A percentile compares a stretch with the other conserved stretches of the same genome.
phyloP scores from a whole-genome alignment of 30 jellyfish, hydroid and myxozoan species.

The Sanderia malayensis region DNA sequence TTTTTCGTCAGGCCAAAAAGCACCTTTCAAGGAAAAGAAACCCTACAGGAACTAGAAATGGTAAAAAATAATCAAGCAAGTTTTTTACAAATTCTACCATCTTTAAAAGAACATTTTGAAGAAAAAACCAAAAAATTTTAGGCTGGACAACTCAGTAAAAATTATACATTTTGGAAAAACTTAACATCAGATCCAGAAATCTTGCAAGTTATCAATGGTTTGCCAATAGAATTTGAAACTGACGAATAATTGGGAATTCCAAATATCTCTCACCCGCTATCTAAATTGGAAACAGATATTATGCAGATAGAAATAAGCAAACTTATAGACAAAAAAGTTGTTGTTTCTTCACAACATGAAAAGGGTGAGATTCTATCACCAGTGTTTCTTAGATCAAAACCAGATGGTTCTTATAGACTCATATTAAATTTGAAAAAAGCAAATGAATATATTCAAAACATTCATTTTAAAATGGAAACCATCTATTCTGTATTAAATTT shows the following conservation, averaged over 20 bases:
- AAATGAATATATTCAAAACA: slow-evolving; percentile 23
- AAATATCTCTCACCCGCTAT: not conserved
- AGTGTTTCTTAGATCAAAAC: slow-evolving; percentile 15
- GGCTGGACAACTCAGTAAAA: slow-evolving; percentile 28
- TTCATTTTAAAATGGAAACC: slow-evolving; percentile 48
- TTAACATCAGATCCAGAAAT: slow-evolving; percentile 23
- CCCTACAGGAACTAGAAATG: slow-evolving; percentile 13
- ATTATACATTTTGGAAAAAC: not conserved
- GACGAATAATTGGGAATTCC: not conserved
- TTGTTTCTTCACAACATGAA: slow-evolving; percentile 20
- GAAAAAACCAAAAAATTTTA: not conserved
- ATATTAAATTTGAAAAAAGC: slow-evolving; percentile 24
- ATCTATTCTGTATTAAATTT: not conserved
- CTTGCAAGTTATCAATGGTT: not conserved
- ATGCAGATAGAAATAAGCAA: not conserved
- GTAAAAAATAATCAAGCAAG: not conserved
- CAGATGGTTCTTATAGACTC: slow-evolving; percentile 19
- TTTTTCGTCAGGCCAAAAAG: slow-evolving; percentile 39
- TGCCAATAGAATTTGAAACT: not conserved
- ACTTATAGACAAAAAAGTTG: slow-evolving; percentile 11
- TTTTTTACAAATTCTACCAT: not conserved
- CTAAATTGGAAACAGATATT: not conserved
- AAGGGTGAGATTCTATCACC: slow-evolving; percentile 30
- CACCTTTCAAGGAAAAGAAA: slow-evolving; percentile 25
- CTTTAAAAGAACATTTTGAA: not conserved